Conservation (phyloP, 1,140 invertebrate species). For the Frieseomelitta varia region DNA sequence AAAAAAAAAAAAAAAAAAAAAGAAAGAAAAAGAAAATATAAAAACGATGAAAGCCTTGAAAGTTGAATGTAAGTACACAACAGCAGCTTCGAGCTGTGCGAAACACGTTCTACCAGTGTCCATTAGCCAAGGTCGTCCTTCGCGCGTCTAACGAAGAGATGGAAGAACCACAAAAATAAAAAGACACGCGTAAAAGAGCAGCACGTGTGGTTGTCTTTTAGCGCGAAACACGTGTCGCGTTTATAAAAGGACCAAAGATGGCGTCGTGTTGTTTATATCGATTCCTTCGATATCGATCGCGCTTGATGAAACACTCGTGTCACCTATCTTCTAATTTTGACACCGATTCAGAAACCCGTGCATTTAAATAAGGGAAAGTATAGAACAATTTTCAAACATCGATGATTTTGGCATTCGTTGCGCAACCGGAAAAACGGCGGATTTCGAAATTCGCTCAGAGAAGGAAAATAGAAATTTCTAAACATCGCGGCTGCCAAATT, state of each 20-base stretch:
- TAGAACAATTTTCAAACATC: not conserved
- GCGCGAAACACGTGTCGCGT: conserved; percentile 38
- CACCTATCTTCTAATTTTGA: not conserved
- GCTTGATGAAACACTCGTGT: too few relatives aligned
- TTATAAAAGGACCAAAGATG: not conserved
- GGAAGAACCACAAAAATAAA: not conserved
- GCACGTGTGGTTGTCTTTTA: conserved; percentile 34
- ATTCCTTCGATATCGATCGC: not conserved
- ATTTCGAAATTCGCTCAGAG: conserved; percentile 11
- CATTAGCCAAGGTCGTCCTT: conserved; percentile 37
- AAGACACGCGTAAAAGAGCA: not conserved
- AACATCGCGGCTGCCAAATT: conserved; percentile 32
- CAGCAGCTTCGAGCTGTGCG: not conserved
- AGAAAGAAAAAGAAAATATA: too few relatives aligned
- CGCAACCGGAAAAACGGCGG: conserved; percentile 13
- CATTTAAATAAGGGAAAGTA: not conserved
- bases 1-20: not conserved
- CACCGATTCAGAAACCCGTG: not conserved
- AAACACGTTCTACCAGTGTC: conserved; percentile 21
- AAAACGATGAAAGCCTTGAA: not conserved
- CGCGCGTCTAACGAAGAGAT: conserved; percentile 24
- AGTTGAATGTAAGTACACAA: not conserved
- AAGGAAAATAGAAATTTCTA: conserved; percentile 39
- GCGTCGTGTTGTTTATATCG: not conserved
- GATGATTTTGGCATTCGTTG: conserved; percentile 5